Base-by-base conservation (phyloP, 1,140 invertebrate species). In the Aleiodes sp. region DNA sequence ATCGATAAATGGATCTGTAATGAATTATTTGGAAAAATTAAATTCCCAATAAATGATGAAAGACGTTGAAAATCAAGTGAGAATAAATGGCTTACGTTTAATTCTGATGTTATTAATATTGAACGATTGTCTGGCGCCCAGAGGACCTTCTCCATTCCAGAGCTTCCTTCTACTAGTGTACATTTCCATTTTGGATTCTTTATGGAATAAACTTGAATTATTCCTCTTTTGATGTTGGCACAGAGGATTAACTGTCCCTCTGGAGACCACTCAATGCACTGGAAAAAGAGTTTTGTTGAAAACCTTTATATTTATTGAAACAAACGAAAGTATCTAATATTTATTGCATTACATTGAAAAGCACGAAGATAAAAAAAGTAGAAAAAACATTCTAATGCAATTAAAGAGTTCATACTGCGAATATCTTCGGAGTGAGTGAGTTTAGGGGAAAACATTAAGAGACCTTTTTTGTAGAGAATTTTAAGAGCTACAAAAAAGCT, bases 241-340 rank as follows among this genome's bases (percentile, higher is more conserved):
- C 84, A 85, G 46, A 86, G 61, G 70, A 85, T 77, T 24, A 77
- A 85, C 65, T 81, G 71, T 65, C 78, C 79, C 60, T 84, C 77
- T 33, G 71, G 75, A 14, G 82, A 80, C 84, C 84, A 86, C 46
- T 83, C 76, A n/a, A 85, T 73, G 28, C 73, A 75, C 84, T 86
- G 24, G 65, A 72, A 78, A 39, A 35, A 56, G 57, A 72, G 57
- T n/a, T 62, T 35, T 26, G 7, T 52, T 56, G 33, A 39, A 29
- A 19, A 12, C 24, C 35, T 31, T 68, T 65, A n/a, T 28, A 39
- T 31, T 67, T 31, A 14, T 29, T 4, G 14, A 60, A 1, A 63
- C 39, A 67, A 70, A 68, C 33, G 61, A 67, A 39, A 68, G 41
- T 24, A 29, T 57, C 19, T 7, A 59, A 41, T 28, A 19, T 52